These are phyloP conservation scores for Anastrepha obliqua DNA, from an alignment of 1,140 invertebrate genomes.

Conservation along the genomic window DNA sequence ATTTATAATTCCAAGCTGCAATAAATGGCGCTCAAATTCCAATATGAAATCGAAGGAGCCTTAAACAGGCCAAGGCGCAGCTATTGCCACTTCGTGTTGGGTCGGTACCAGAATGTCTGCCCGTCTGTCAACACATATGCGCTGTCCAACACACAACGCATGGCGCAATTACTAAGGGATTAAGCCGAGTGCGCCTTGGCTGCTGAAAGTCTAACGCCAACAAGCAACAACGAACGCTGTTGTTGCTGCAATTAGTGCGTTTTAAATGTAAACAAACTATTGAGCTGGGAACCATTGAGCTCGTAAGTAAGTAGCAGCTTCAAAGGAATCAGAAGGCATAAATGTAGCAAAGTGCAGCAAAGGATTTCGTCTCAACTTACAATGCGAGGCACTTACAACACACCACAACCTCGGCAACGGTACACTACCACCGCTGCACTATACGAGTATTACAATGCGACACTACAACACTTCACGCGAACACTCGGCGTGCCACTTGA, in stretches of 20 bases:
- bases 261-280: conserved; percentile 31
- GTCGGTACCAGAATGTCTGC: conserved; percentile 50
- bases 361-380: conserved; percentile 32
- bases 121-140: conserved; percentile 46
- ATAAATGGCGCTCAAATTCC: conserved; percentile 37
- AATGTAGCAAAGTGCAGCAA: conserved; percentile 47
- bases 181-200: neutral
- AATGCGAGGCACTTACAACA: neutral
- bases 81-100: conserved; percentile 13
- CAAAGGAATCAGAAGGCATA: conserved; percentile 34
- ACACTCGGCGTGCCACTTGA: neutral
- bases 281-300: neutral
- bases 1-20: neutral
- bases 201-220: neutral
- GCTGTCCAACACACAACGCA: neutral
- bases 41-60: neutral
- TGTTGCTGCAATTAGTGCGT: conserved; percentile 45
- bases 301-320: neutral
- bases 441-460: neutral
- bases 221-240: no score
- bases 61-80: neutral
- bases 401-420: conserved; percentile 27
- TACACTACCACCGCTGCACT: neutral
- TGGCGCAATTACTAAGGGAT: neutral
- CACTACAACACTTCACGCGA: conserved; percentile 8